phyloP scores from a whole-genome alignment of 2,888 invertebrate species.

The Callinectes sapidus region DNA sequence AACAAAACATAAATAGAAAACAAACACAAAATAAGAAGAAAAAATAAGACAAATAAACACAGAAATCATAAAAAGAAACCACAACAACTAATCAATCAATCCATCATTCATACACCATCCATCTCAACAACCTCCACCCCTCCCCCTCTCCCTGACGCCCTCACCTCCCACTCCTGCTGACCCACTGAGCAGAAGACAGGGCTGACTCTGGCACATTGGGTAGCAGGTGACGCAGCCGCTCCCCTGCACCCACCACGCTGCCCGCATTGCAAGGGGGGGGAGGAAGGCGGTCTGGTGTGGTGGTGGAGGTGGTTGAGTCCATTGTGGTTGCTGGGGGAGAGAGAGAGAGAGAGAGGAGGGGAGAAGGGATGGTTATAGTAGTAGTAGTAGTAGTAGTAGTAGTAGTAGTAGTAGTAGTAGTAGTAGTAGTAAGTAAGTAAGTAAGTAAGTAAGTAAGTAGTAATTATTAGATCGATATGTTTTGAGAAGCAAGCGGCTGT shows the following conservation, averaged over 20 bases:
- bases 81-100: too few relatives aligned
- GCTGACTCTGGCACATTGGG: slow-evolving; percentile 48
- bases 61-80: too few relatives aligned
- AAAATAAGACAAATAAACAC: too few relatives aligned
- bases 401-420: slow-evolving; percentile 13
- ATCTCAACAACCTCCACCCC: too few relatives aligned
- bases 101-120: too few relatives aligned
- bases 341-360: background rate
- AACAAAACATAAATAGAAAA: too few relatives aligned
- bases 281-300: background rate
- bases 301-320: background rate
- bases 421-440: slow-evolving; percentile 25
- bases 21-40: too few relatives aligned
- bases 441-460: too few relatives aligned
- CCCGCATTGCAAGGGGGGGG: background rate
- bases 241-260: background rate
- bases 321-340: background rate
- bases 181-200: slow-evolving; percentile 52
- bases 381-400: background rate
- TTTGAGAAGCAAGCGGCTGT: background rate
- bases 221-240: slow-evolving; percentile 35
- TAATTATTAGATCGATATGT: background rate
- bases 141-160: background rate
- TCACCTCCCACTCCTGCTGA: slow-evolving; percentile 48
- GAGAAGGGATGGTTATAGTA: background rate